phyloP scores from a whole-genome alignment of 2,797 vertebrate species.

The Lates japonicus region DNA sequence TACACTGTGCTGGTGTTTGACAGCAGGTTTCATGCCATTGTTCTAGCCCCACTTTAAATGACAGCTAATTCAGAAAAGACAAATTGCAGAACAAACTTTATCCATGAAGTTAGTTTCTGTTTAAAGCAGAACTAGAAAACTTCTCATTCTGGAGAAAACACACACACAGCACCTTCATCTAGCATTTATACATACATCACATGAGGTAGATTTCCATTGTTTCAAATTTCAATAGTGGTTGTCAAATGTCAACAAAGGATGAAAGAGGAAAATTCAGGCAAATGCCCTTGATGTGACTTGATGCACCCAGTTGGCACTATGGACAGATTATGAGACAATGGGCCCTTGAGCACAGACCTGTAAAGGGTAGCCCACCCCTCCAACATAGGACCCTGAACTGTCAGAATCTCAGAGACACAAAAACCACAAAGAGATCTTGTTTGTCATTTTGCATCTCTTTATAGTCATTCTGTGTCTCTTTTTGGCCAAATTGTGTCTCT shows the following conservation, averaged over 20 bases:
- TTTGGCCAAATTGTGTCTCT: neutral
- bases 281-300: conserved; percentile 66
- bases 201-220: conserved; percentile 89
- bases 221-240: conserved; percentile 84
- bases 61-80: conserved; percentile 33
- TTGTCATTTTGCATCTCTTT: neutral
- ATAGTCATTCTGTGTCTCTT: neutral
- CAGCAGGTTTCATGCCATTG: conserved; percentile 72
- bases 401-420: neutral
- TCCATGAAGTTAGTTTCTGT: conserved; percentile 31
- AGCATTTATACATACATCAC: conserved; percentile 71
- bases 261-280: conserved; percentile 69
- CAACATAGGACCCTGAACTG: neutral
- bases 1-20: conserved; percentile 71
- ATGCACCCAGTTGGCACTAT: conserved; percentile 55
- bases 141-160: conserved; percentile 59
- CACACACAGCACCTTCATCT: conserved; percentile 74
- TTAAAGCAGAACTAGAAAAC: conserved; percentile 42
- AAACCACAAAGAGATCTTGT: neutral
- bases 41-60: conserved; percentile 46
- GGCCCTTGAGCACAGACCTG: conserved; percentile 9
- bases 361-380: neutral
- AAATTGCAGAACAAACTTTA: conserved; percentile 21
- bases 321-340: conserved; percentile 23
- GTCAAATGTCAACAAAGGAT: conserved; percentile 76